Conservation (phyloP, 1,140 invertebrate genomes). For the Berghia stephanieae region DNA sequence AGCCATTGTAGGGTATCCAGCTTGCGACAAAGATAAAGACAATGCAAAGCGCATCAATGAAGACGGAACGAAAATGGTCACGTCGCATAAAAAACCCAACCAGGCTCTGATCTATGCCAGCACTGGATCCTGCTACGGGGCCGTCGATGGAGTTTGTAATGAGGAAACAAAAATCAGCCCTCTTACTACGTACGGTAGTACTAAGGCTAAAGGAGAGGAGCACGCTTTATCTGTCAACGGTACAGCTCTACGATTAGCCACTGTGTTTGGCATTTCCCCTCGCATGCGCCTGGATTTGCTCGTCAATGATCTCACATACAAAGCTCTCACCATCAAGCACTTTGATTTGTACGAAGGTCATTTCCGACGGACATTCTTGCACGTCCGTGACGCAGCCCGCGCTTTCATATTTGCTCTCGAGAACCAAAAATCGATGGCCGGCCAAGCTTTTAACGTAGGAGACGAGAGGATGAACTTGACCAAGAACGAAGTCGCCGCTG, state of each 20-base stretch:
- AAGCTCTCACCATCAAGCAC: conserved; percentile 50
- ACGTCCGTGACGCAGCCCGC: conserved; percentile 54
- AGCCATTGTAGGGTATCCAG: conserved; percentile 60
- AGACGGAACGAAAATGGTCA: conserved; percentile 50
- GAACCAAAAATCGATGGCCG: conserved; percentile 51
- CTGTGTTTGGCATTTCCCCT: conserved; percentile 59
- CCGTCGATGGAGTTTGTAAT: conserved; percentile 53
- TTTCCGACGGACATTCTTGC: conserved; percentile 56
- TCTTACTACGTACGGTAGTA: conserved; percentile 53
- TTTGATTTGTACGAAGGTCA: conserved; percentile 58
- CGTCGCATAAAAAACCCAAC: conserved; percentile 41
- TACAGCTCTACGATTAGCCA: conserved; percentile 52
- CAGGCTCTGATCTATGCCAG: conserved; percentile 58
- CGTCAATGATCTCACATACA: conserved; percentile 58
- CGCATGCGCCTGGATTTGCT: conserved; percentile 55
- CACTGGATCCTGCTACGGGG: conserved; percentile 59
- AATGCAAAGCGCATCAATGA: conserved; percentile 49
- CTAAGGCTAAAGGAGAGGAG: conserved; percentile 55
- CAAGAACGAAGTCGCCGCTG: conserved; percentile 47
- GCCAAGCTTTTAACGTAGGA: conserved; percentile 54
- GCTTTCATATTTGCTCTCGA: conserved; percentile 54
- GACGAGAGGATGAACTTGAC: conserved; percentile 58
- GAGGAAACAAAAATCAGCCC: conserved; percentile 56
- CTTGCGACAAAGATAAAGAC: conserved; percentile 55
- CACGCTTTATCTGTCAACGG: conserved; percentile 47